Evolutionary conservation across 1,140 invertebrate species (phyloP), one percentile per base, ranked within the genome.

Genomic region (Drosophila ironensis): DNA sequence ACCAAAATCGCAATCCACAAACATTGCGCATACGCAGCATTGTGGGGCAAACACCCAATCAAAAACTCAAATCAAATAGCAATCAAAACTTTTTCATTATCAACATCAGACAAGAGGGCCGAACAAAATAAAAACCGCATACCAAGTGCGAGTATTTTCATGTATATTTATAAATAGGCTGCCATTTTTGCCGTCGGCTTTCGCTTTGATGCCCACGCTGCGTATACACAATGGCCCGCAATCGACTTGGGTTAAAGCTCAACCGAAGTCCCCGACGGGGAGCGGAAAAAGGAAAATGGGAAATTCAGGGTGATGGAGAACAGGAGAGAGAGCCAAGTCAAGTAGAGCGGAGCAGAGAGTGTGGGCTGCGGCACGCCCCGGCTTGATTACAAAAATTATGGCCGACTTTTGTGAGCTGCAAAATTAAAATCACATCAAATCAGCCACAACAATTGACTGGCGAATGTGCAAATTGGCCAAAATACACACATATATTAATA

Each of bases 41-140:
- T 40, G 44, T 72, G 59, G 37, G 11, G 37, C 24, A 30, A 27
- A 50, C 56, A 38, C 52, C 46, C 47, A 57, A 77, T 77, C 68
- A 69, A 77, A 72, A 77, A 84, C 78, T 77, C 78, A 77, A 84
- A 72, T 81, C 72, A 81, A 81, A 81, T 81, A 84, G 78, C 77
- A 81, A 81, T 81, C 77, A 84, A 84, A 81, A 81, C 60, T 84
- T 81, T 75, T 81, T 77, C 77, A 81, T 81, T 81, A 84, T 81
- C 72, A 75, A 74, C 57, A 80, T 41, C 60, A 66, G 41, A 63
- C 69, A 47, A 48, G 56, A 40, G 57, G 56, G 30, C 47, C 69
- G 20, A 45, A 12, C 11, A 61, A 72, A 72, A 41, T 30, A 38
- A 51, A 76, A 75, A 76, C 72, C 77, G 77, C 76, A 81, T 72